Conservation (phyloP, 2,113 vertebrate species). For the Xyliphius kryptos region DNA sequence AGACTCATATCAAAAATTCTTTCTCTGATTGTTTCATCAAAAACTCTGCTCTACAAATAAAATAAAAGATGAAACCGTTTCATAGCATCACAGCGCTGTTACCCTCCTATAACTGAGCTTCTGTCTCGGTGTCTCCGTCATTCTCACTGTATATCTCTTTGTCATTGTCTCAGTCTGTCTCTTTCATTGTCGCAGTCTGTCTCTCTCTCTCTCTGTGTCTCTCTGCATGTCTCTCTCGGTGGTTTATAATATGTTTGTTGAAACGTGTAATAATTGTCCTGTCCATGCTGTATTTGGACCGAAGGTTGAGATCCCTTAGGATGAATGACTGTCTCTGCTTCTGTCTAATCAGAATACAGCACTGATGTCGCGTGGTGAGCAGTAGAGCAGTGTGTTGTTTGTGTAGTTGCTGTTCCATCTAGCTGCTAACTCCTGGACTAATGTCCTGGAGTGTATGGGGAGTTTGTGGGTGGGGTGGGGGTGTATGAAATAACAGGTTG, state of each 20-base stretch:
- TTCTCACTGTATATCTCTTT: no score
- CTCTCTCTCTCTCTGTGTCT: no score
- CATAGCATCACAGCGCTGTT: no score
- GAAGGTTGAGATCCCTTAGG: conserved; percentile 55
- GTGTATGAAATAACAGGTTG: conserved; percentile 45
- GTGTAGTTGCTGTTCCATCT: conserved; percentile 32
- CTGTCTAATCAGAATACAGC: conserved; percentile 60
- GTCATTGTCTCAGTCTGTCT: no score
- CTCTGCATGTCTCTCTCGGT: no score
- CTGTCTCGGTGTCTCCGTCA: no score
- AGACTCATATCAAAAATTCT: conserved; percentile 64
- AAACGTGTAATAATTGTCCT: no score
- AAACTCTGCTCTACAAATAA: conserved; percentile 45
- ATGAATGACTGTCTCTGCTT: conserved; percentile 49
- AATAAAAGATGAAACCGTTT: no score
- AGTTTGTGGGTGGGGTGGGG: conserved; percentile 23
- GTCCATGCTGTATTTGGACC: conserved; percentile 48
- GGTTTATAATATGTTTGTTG: no score
- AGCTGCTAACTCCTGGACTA: conserved; percentile 38
- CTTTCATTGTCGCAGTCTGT: no score
- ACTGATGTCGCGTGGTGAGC: conserved; percentile 62
- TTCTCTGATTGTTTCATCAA: conserved; percentile 64
- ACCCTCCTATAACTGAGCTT: no score
- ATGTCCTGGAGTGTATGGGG: conserved; percentile 46
- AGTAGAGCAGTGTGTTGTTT: conserved; percentile 40